phyloP scores from a whole-genome alignment of 2,113 vertebrate species.

The Cephalophus harveyi region DNA sequence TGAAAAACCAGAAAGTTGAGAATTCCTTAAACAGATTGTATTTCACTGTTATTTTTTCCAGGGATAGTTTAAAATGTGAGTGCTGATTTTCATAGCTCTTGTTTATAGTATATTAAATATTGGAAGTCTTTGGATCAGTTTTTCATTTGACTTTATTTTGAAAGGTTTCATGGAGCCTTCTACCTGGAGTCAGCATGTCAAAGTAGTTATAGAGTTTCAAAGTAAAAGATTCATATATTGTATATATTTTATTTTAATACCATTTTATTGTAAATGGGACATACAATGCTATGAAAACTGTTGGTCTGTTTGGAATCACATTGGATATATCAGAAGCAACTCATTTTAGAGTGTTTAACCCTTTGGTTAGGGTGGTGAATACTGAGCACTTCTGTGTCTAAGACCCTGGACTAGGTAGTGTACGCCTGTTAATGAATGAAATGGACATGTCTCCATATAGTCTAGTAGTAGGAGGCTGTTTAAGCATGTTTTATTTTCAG shows the following conservation, averaged over 20 bases:
- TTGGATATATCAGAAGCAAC: background rate
- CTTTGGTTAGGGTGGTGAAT: background rate
- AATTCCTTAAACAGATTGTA: background rate
- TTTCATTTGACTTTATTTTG: background rate
- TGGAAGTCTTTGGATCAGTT: background rate
- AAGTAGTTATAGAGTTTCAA: background rate
- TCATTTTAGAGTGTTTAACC: background rate
- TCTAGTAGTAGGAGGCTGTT: background rate
- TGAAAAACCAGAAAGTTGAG: background rate
- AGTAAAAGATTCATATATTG: background rate
- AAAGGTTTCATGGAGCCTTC: background rate
- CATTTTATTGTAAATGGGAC: background rate
- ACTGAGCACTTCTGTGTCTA: background rate
- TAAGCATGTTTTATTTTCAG: background rate
- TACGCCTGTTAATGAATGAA: background rate
- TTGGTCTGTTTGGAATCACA: background rate
- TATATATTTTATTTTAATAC: background rate
- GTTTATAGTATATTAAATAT: background rate
- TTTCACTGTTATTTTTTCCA: conserved; percentile 4
- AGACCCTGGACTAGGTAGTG: background rate
- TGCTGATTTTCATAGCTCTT: background rate
- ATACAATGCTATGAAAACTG: background rate
- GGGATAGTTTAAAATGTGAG: background rate
- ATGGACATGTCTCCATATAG: background rate
- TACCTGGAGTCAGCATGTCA: background rate